Evolutionary conservation across 2,888 invertebrate genomes (phyloP).

Genomic region (Adelognathus sp.): DNA sequence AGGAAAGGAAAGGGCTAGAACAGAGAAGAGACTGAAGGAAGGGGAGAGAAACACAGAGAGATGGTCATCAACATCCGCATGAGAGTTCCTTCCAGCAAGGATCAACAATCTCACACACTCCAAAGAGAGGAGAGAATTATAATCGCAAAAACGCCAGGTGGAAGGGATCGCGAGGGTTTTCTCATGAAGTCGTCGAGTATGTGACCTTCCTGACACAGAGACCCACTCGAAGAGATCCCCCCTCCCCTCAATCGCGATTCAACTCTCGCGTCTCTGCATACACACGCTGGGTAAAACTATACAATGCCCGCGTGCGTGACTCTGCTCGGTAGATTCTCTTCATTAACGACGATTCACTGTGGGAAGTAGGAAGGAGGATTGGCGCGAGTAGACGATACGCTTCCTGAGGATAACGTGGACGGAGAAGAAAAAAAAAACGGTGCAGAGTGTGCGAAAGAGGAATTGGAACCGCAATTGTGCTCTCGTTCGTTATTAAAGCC

Average conservation of each 20-base stretch:
- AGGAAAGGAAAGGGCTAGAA: constrained; percentile 25
- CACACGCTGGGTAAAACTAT: constrained; percentile 16
- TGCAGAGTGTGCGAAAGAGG: constrained; percentile 10
- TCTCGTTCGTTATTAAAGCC: constrained; percentile 16
- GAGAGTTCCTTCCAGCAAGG: constrained; percentile 37
- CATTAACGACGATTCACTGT: constrained; percentile 28
- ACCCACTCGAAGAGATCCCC: constrained; percentile 74
- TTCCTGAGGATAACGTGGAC: constrained; percentile 20
- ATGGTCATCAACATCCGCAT: constrained; percentile 56
- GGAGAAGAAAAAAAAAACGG: not conserved
- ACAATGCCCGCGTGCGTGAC: constrained; percentile 14
- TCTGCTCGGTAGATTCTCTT: constrained; percentile 20
- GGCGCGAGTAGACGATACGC: constrained; percentile 6
- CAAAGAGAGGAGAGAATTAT: not conserved
- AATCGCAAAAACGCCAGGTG: constrained; percentile 16
- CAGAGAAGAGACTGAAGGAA: not conserved
- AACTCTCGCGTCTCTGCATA: constrained; percentile 9
- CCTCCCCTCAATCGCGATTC: constrained; percentile 39
- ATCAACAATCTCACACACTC: constrained; percentile 34
- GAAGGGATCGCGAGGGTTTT: constrained; percentile 40
- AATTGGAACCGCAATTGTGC: not conserved
- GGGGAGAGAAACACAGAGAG: constrained; percentile 15
- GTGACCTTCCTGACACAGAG: constrained; percentile 80
- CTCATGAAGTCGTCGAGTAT: constrained; percentile 66
- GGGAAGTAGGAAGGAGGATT: constrained; percentile 51